Percentiles rank a stretch among this genome's conserved stretches.
Conservation (phyloP, 1,140 invertebrate species). For the Himalopsyche phryganea region DNA sequence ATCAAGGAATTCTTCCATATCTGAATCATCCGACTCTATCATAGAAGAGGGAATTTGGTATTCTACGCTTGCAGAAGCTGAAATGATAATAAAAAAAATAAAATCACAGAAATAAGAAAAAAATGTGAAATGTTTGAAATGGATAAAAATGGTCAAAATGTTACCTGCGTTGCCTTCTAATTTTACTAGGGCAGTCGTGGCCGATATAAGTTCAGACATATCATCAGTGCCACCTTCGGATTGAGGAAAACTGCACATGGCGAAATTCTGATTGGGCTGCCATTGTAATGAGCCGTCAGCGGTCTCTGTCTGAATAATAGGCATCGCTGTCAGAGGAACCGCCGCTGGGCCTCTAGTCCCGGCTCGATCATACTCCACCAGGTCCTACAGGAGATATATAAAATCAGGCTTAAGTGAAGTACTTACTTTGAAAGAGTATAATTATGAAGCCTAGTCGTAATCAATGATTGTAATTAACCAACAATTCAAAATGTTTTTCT, state of each 20-base stretch:
- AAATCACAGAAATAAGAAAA: not conserved
- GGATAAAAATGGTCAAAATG: not conserved
- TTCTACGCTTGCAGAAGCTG: constrained; percentile 35
- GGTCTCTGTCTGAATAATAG: constrained; percentile 20
- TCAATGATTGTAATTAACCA: no score
- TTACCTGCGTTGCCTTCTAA: constrained; percentile 3
- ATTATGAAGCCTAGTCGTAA: no score
- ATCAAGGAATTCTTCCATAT: constrained; percentile 67
- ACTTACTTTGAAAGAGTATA: no score
- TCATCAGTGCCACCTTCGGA: no score
- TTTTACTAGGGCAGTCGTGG: no score
- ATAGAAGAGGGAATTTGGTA: constrained; percentile 57
- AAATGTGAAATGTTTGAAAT: not conserved
- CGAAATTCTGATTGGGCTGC: constrained; percentile 16
- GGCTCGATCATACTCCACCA: constrained; percentile 36
- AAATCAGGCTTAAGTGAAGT: no score
- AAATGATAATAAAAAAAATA: constrained; percentile 1
- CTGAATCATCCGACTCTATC: constrained; percentile 67
- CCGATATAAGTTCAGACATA: no score
- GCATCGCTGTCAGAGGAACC: constrained; percentile 11
- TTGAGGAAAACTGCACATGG: not conserved
- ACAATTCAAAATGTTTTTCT: no score
- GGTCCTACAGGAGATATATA: constrained; percentile 39
- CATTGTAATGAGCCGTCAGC: constrained; percentile 21
- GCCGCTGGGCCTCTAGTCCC: constrained; percentile 11